Percentiles rank a stretch among this genome's conserved stretches.
These are phyloP conservation scores for Terrapene triunguis DNA, from an alignment of 2,113 vertebrate species.

Conservation along the genomic window DNA sequence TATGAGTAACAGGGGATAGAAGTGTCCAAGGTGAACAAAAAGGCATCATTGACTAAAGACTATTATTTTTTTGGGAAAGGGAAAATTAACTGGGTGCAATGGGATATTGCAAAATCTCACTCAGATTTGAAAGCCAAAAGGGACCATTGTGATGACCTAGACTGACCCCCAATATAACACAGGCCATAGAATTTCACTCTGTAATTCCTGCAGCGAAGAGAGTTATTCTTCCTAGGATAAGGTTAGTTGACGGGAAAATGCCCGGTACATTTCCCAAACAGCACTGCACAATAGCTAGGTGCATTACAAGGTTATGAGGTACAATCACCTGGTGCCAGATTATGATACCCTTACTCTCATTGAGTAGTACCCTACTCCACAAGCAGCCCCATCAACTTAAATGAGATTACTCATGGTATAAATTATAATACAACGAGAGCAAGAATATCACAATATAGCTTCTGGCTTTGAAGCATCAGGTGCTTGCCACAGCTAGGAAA, in stretches of 20 bases:
- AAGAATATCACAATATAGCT: background rate
- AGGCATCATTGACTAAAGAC: background rate
- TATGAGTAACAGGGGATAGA: background rate
- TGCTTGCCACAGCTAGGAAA: background rate
- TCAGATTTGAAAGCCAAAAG: background rate
- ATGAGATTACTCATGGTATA: background rate
- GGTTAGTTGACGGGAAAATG: background rate
- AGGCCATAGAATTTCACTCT: background rate
- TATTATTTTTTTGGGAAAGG: background rate
- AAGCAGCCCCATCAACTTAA: background rate
- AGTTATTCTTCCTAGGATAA: background rate
- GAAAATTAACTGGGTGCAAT: background rate
- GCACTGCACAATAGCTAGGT: background rate
- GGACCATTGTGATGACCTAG: background rate
- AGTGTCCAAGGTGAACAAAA: background rate
- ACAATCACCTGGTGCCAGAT: fast-evolving
- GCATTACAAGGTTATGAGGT: background rate
- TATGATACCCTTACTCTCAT: background rate
- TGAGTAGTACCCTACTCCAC: background rate
- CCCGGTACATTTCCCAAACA: background rate
- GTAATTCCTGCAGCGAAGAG: fast-evolving
- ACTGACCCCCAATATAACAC: background rate
- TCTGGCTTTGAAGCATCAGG: background rate
- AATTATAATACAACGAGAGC: background rate
- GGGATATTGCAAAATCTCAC: background rate